Evolutionary conservation across 2,888 invertebrate species (phyloP).

Genomic region (Macrosiphum euphorbiae): DNA sequence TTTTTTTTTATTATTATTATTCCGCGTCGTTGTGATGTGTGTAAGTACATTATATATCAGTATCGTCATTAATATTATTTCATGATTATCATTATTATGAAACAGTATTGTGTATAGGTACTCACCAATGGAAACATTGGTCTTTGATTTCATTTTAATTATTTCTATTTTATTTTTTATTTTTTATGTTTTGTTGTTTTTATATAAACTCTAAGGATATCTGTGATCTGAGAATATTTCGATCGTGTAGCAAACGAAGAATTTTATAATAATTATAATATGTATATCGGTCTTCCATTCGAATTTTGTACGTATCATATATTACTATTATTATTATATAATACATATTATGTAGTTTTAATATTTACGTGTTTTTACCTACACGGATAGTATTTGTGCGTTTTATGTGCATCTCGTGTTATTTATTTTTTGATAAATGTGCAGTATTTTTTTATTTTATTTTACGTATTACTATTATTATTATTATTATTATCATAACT

Average conservation of each 20-base stretch:
- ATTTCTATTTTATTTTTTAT: slow-evolving; percentile 20
- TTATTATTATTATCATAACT: not conserved
- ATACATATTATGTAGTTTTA: not conserved
- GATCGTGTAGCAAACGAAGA: slow-evolving; percentile 24
- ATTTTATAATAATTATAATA: not conserved
- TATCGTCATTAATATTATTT: not conserved
- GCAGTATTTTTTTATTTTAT: slow-evolving; percentile 45
- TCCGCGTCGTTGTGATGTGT: not conserved
- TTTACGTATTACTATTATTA: slow-evolving; percentile 21
- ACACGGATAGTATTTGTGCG: slow-evolving; percentile 2
- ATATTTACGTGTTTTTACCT: slow-evolving; percentile 27
- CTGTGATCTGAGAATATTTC: slow-evolving; percentile 58
- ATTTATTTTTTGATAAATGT: slow-evolving; percentile 59
- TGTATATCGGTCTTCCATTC: slow-evolving; percentile 29
- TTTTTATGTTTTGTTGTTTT: slow-evolving; percentile 32
- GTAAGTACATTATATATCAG: not conserved
- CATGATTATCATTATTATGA: not conserved
- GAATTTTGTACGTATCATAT: slow-evolving; percentile 8
- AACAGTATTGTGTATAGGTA: not conserved
- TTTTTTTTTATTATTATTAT: slow-evolving; percentile 27
- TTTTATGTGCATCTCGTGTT: slow-evolving; percentile 38
- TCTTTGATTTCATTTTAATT: slow-evolving; percentile 17
- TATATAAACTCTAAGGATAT: slow-evolving; percentile 35
- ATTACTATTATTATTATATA: slow-evolving; percentile 1
- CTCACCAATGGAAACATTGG: not conserved